A percentile compares a stretch with the other conserved stretches of the same genome.
These are phyloP conservation scores for Ptychadena robeensis DNA, from an alignment of 2,797 vertebrate species.

Conservation along the genomic window DNA sequence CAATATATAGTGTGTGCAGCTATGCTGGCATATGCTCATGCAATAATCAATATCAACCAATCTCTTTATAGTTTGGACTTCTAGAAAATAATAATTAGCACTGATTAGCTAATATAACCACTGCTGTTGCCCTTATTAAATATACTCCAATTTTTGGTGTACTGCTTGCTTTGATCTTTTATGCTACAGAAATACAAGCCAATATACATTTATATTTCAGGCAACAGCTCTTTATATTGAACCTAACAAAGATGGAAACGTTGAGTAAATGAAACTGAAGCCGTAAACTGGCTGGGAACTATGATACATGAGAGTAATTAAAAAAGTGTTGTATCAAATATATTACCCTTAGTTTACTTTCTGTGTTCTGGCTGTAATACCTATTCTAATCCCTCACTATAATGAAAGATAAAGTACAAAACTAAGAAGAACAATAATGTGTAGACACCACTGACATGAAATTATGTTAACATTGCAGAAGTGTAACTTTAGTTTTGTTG, in stretches of 20 bases:
- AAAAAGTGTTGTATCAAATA: slow-evolving; percentile 10
- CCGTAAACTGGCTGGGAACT: slow-evolving; percentile 43
- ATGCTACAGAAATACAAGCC: slow-evolving; percentile 15
- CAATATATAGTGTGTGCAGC: no score
- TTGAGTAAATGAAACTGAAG: slow-evolving; percentile 51
- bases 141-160: background rate
- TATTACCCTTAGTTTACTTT: slow-evolving; percentile 1
- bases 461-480: background rate
- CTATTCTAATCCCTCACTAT: slow-evolving; percentile 10
- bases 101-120: background rate
- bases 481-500: background rate
- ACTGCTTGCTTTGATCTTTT: background rate
- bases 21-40: no score
- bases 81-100: no score
- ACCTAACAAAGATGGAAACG: slow-evolving; percentile 44
- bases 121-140: background rate
- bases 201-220: slow-evolving; percentile 43
- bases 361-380: slow-evolving; percentile 19
- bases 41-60: no score
- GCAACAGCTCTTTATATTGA: slow-evolving; percentile 40
- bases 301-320: slow-evolving; percentile 58
- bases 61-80: no score
- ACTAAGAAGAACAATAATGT: background rate
- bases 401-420: slow-evolving; percentile 7
- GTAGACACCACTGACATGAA: background rate